These are phyloP conservation scores for Apteryx mantelli DNA, from an alignment of 2,113 vertebrate genomes.

Conservation along the genomic window DNA sequence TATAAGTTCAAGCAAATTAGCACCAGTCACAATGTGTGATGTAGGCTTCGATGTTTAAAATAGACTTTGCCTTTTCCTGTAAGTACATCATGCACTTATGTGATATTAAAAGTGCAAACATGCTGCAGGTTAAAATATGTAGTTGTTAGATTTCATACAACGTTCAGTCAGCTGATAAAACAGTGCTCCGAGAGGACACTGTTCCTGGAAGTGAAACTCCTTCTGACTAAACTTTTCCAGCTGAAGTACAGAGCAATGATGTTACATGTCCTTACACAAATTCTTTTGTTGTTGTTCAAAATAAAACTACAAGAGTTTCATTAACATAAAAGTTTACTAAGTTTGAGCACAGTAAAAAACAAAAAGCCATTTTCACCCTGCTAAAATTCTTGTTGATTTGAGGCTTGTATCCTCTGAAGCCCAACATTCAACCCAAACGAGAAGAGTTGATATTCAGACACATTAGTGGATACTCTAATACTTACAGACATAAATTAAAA, in stretches of 20 bases:
- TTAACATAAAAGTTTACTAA: not conserved
- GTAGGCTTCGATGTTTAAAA: slow-evolving; percentile 41
- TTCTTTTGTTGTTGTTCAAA: not conserved
- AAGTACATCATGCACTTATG: slow-evolving; percentile 3
- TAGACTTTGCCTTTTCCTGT: slow-evolving; percentile 33
- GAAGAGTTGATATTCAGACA: not conserved
- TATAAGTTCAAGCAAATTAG: slow-evolving; percentile 29
- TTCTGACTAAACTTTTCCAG: not conserved
- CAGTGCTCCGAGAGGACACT: not conserved
- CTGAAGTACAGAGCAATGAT: slow-evolving; percentile 5
- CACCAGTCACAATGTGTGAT: slow-evolving; percentile 28
- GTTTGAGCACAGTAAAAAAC: not conserved
- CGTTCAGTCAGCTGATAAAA: rapidly evolving
- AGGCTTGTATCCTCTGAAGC: not conserved
- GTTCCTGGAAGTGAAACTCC: not conserved
- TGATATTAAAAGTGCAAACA: slow-evolving; percentile 46
- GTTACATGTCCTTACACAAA: not conserved
- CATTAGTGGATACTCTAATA: not conserved
- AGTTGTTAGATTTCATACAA: not conserved
- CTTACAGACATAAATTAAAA: not conserved
- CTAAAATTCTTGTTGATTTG: not conserved
- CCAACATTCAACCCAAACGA: not conserved
- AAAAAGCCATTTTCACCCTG: not conserved
- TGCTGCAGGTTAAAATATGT: slow-evolving; percentile 24
- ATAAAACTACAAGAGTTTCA: not conserved